phyloP scores from a whole-genome alignment of 2,888 invertebrate species.

The Tenthredo amoena region DNA sequence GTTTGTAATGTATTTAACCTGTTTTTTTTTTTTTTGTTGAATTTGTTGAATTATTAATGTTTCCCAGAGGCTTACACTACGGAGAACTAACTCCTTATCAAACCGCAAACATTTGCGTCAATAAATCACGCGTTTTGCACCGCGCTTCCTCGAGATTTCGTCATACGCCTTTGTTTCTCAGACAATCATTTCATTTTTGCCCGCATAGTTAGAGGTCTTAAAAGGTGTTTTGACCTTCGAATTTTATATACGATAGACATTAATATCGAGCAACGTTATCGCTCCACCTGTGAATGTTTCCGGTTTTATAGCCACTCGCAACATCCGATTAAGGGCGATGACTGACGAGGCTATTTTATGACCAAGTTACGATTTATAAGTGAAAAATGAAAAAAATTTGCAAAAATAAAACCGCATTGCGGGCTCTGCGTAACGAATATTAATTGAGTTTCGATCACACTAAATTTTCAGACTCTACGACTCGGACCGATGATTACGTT shows the following conservation, averaged over 20 bases:
- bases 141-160: constrained; percentile 6
- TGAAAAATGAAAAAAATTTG: not conserved
- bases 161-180: not conserved
- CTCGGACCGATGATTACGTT: too few species aligned
- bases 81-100: constrained; percentile 19
- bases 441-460: not conserved
- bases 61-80: not conserved
- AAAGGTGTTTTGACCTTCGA: constrained; percentile 19
- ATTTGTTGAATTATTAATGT: constrained; percentile 28
- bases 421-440: not conserved
- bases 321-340: constrained; percentile 17
- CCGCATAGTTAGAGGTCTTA: constrained; percentile 7
- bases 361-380: not conserved
- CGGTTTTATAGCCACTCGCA: not conserved
- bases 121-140: constrained; percentile 11
- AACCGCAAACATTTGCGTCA: constrained; percentile 42
- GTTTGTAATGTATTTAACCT: not conserved
- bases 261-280: constrained; percentile 22
- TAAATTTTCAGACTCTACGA: not conserved
- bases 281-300: not conserved
- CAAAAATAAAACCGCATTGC: not conserved
- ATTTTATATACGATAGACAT: not conserved
- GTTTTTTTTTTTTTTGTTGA: not conserved
- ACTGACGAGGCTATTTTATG: not conserved
- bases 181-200: constrained; percentile 16